Conservation (phyloP, 1,140 invertebrate genomes). For the Nomia melanderi region DNA sequence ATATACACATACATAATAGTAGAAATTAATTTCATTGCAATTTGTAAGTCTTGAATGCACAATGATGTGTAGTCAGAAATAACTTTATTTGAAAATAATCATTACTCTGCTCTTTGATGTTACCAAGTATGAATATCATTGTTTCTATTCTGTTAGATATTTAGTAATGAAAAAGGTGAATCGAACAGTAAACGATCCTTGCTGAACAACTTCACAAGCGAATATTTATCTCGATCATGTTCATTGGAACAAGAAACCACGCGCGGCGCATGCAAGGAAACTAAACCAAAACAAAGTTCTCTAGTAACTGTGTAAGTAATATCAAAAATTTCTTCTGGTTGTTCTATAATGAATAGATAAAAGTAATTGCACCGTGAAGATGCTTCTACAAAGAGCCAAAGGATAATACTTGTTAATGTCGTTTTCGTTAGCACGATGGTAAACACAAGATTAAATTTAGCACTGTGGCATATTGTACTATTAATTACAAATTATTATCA, state of each 20-base stretch:
- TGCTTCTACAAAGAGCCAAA: not conserved
- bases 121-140: not conserved
- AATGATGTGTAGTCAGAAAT: no score
- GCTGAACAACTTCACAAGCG: not conserved
- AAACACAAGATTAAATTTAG: not conserved
- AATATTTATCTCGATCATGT: conserved; percentile 4
- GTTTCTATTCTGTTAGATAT: not conserved
- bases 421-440: not conserved
- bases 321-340: conserved; percentile 10
- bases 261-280: conserved; percentile 23
- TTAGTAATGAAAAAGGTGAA: conserved; percentile 1
- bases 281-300: conserved; percentile 80
- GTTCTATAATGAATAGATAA: not conserved
- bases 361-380: not conserved
- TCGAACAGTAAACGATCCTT: not conserved
- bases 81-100: not conserved
- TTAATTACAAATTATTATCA: conserved; percentile 33
- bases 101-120: not conserved
- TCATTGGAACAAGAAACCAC: conserved; percentile 14
- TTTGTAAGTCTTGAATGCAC: no score
- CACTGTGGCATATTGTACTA: conserved; percentile 9
- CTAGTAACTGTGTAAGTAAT: conserved; percentile 84
- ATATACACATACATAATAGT: not conserved
- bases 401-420: not conserved
- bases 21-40: no score